These are phyloP conservation scores for Hoplodrina blanda DNA, from an alignment of 2,888 invertebrate genomes.

Conservation along the genomic window DNA sequence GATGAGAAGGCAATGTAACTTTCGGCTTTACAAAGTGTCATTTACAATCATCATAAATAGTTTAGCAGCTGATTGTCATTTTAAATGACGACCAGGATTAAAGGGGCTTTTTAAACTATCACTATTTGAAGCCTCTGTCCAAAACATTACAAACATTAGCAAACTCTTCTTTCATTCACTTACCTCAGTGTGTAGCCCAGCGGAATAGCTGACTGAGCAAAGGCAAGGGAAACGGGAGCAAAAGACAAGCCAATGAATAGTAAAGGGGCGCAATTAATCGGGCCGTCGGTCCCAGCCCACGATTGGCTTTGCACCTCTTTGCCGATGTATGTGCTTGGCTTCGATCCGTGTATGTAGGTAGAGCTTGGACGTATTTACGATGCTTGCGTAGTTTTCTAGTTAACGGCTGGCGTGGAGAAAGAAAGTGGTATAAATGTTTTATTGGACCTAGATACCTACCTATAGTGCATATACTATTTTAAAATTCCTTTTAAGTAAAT, in stretches of 20 bases:
- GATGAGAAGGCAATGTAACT: no score
- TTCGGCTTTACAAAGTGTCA: no score
- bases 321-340: not conserved
- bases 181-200: constrained; percentile 1
- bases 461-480: no score
- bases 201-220: constrained; percentile 29
- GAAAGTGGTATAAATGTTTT: no score
- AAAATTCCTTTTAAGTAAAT: no score
- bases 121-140: not conserved
- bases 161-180: not conserved
- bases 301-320: constrained; percentile 37
- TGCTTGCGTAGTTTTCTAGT: not conserved
- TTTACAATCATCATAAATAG: no score
- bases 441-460: no score
- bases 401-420: no score
- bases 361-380: not conserved
- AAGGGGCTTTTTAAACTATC: no score
- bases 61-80: no score
- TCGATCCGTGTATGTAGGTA: not conserved
- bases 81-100: not conserved
- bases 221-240: constrained; percentile 7
- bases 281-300: constrained; percentile 23
- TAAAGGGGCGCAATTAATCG: constrained; percentile 56
- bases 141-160: not conserved
- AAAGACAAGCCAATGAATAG: constrained; percentile 57